Evolutionary conservation across 2,888 invertebrate genomes (phyloP).

Genomic region (Adineta ricciae): DNA sequence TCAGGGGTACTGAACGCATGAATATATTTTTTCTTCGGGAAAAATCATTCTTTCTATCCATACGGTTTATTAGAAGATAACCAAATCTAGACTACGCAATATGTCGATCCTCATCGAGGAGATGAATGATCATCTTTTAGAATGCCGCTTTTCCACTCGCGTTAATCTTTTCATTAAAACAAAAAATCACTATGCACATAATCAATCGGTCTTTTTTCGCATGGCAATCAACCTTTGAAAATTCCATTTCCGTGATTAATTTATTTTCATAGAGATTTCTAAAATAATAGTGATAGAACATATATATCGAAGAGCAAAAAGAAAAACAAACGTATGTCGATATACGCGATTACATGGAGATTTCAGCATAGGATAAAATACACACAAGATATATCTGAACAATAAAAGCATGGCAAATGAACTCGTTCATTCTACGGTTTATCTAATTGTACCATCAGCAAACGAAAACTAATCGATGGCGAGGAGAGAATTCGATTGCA

Average conservation of each 20-base stretch:
- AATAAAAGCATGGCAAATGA: not conserved
- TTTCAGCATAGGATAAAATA: too few relatives aligned
- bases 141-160: not conserved
- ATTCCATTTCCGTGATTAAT: not conserved
- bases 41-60: too few relatives aligned
- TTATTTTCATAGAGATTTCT: not conserved
- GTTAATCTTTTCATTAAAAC: too few relatives aligned
- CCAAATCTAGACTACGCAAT: too few relatives aligned
- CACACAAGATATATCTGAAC: not conserved
- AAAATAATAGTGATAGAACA: not conserved
- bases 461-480: slow-evolving; percentile 71
- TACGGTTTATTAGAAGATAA: too few relatives aligned
- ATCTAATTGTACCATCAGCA: slow-evolving; percentile 48
- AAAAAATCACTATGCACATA: too few relatives aligned
- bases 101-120: too few relatives aligned
- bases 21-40: too few relatives aligned
- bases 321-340: not conserved
- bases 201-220: too few relatives aligned
- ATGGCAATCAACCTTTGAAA: not conserved
- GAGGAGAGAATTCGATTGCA: slow-evolving; percentile 79
- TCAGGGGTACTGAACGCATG: too few relatives aligned
- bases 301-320: not conserved
- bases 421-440: not conserved
- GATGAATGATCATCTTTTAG: too few relatives aligned
- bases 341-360: not conserved